Base-by-base conservation (phyloP, 2,113 vertebrate genomes). In the Calidris pygmaea region DNA sequence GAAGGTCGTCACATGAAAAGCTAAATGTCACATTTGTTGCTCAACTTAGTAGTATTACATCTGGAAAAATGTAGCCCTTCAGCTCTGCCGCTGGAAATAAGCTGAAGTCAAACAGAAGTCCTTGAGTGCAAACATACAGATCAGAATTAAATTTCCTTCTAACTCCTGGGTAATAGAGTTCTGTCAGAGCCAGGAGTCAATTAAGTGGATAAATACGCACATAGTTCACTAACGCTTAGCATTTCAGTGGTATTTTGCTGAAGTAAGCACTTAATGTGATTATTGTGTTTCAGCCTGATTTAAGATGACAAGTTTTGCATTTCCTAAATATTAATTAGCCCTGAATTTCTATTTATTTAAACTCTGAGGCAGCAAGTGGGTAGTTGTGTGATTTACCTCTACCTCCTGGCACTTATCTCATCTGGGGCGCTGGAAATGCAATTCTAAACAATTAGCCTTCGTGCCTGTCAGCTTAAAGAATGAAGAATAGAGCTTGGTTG, bases 311-410 rank as follows among this genome's bases (percentile, higher is more conserved):
- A 96, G 48, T 79, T 97, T 85, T 97, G 93, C 93, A 90, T 97
- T 98, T 95, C 70, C 97, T 95, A 97, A 98, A 97, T 96, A 97
- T 97, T 98, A 97, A 98, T 98, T 97, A 97, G 92, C 73, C 79
- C 12, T 59, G 68, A 11, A 93, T 96, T 97, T 94, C 93, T 93
- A 94, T 97, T 94, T 96, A 92, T 94, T 96, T 90, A 84, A 96
- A 67, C 87, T 96, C 37, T 4, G 86, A 89, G 94, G 96, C 92
- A 94, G 91, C 86, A 27, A 94, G 97, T 76, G 97, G 93, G 95
- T 95, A 94, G 96, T 35, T 95, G 87, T 37, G 95, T 93, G 91
- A 98, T 97, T 97, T 96, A 94, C 96, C 95, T 96, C 85, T 81
- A 23, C 85, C 96, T 97, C 90, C 97, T 97, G 96, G 95, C 97